phyloP scores from a whole-genome alignment of 1,140 invertebrate species.

The Teleopsis dalmanni region DNA sequence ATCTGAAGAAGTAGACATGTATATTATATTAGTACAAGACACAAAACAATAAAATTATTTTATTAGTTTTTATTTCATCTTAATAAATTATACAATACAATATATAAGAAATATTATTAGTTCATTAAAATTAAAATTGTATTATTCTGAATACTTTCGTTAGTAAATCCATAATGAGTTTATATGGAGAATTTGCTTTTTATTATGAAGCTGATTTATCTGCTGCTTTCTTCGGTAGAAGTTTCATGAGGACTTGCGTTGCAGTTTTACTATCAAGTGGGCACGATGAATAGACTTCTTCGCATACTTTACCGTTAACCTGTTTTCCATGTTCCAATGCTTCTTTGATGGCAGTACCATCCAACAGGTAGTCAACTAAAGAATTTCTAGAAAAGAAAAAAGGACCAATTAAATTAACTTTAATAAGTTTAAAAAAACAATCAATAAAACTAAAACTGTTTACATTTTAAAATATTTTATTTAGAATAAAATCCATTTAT shows the following conservation, averaged over 20 bases:
- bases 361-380: slow-evolving; percentile 60
- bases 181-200: too few species aligned
- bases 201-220: too few species aligned
- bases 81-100: too few species aligned
- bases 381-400: slow-evolving; percentile 54
- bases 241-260: slow-evolving; percentile 53
- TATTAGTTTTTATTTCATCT: too few species aligned
- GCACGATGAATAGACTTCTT: slow-evolving; percentile 53
- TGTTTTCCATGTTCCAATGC: slow-evolving; percentile 61
- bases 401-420: background rate
- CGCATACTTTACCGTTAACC: slow-evolving; percentile 51
- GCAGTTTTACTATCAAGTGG: slow-evolving; percentile 57
- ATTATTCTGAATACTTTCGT: too few species aligned
- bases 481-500: background rate
- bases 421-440: background rate
- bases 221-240: slow-evolving; percentile 45
- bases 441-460: background rate
- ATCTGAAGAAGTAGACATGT: too few species aligned
- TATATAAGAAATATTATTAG: too few species aligned
- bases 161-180: too few species aligned
- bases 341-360: slow-evolving; percentile 68
- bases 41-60: too few species aligned
- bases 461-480: background rate
- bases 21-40: too few species aligned
- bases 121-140: too few species aligned